Base-by-base conservation (phyloP, 1,140 invertebrate genomes). In the Agraylea sexmaculata region DNA sequence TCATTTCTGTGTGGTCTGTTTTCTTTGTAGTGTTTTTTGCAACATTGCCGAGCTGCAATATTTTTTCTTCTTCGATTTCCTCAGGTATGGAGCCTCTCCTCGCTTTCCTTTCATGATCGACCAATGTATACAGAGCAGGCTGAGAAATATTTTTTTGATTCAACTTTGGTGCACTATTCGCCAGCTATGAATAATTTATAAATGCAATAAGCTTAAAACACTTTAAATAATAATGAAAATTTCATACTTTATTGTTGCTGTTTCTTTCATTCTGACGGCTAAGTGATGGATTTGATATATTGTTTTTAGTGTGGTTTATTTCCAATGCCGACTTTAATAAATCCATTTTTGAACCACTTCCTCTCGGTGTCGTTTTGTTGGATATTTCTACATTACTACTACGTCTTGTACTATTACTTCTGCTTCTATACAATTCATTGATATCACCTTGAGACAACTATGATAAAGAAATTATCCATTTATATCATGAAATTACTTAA, bases 341-440 rank as follows among this genome's bases (percentile, higher is more conserved):
- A 55, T 78, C 75, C 37, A 74, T 73, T 52, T 77, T 78, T 11
- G 76, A 77, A 7, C 70, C 67, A 16, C 71, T 74, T 0, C 70
- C 69, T 37, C 64, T 31, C 15, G 48, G 47, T 11, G 51, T 50
- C 13, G 49, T 51, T 41, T 54, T 54, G 15, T 51, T 51, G 6
- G 53, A 54, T 28, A 54, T 54, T 46, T 68, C 65, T 13, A 66
- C 64, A 50, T 68, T 68, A 43, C 70, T 72, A 44, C 68, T 68
- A 6, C 71, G 59, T 8, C 70, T 47, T n/a, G 68, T 66, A 29
- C 60, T 68, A 46, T 65, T 68, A 34, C 66, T 70, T 29, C 67
- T 57, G 31, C 60, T 66, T 29, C 65, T 45, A 30, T 56, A 64
- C 5, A 60, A 46, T 42, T 68, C 65, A 43, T 68, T 68, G 15